Evolutionary conservation across 1,140 invertebrate genomes (phyloP), one percentile per base, ranked within the genome.

Genomic region (Chlorops oryzae): DNA sequence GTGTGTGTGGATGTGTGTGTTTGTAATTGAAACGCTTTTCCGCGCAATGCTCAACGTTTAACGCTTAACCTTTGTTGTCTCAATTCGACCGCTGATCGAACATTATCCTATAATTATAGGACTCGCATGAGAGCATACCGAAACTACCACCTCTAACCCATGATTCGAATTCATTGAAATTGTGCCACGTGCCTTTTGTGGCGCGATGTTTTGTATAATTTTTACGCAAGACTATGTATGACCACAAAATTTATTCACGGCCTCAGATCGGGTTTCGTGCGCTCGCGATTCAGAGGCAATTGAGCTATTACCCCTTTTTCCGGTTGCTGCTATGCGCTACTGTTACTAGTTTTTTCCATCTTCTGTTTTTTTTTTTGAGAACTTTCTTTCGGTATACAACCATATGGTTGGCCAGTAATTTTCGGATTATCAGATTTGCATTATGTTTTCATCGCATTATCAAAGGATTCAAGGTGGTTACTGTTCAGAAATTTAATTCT

Each of bases 101-200:
- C 65, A 68, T 68, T 68, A 68, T 68, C 65, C 61, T 58, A 65
- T 68, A 68, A 68, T 68, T 68, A 68, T 59, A 63, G 62, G 65
- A 52, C 58, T 57, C 49, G 12, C n/a, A n/a, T n/a, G n/a, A n/a
- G n/a, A n/a, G n/a, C n/a, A n/a, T n/a, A n/a, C n/a, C n/a, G n/a
- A n/a, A n/a, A n/a, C n/a, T n/a, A n/a, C n/a, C n/a, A n/a, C n/a
- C n/a, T n/a, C n/a, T n/a, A n/a, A n/a, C n/a, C n/a, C n/a, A n/a
- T n/a, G n/a, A n/a, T n/a, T n/a, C n/a, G n/a, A n/a, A n/a, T 60
- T 28, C 42, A 51, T 49, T 57, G 55, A 53, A 52, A 55, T 57
- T 21, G 37, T 28, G 34, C 46, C 63, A 62, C 62, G 63, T 62
- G 59, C 46, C 44, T 64, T 50, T 47, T 51, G 48, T 32, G 32